Evolutionary conservation across 2,113 vertebrate genomes (phyloP), one percentile per base, ranked within the genome.

Genomic region (Aspiorhynchus laticeps): DNA sequence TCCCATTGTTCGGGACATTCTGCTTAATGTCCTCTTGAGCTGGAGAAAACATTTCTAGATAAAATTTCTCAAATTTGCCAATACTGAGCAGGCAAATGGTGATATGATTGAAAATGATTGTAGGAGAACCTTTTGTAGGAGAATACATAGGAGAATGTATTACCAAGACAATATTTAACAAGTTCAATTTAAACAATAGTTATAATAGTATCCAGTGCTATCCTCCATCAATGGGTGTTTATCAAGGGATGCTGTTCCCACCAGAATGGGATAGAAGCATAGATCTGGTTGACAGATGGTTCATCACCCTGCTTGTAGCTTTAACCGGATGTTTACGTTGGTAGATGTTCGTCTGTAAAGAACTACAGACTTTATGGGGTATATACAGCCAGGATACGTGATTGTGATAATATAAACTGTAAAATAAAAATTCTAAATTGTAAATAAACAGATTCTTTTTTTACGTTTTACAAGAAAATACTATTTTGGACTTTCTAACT

Each of bases 1-100:
- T 0, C 93, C 96, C 94, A 98, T 95, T 65, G 86, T 80, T 19
- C 89, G 90, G 0, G 88, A 85, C 94, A 96, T 97, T 1, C 6
- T 85, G 6, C 15, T n/a, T 56, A 19, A 85, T 33, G 15, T 80
- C 15, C 24, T 71, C 14, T 65, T 43, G 69, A 53, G 36, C 10
- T 73, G 46, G 2, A 65, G 56, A 65, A 61, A 4, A 46, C 31
- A 38, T 65, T 6, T 43, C 14, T 26, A 43, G 1, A 81, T 26
- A 2, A 81, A 28, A 31, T 12, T 12, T 9, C 51, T n/a, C 51
- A 15, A 36, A 79, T 10, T 24, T 36, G 19, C 28, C 19, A 59
- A 59, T 59, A 38, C 11, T 38, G 31, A 1, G 11, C 9, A 56
- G 6, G 31, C 28, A 53, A 33, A n/a, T 7, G 24, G 17, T 53